Evolutionary conservation across 2,113 vertebrate genomes (phyloP), one percentile per base, ranked within the genome.

Genomic region (Chaenocephalus aceratus): DNA sequence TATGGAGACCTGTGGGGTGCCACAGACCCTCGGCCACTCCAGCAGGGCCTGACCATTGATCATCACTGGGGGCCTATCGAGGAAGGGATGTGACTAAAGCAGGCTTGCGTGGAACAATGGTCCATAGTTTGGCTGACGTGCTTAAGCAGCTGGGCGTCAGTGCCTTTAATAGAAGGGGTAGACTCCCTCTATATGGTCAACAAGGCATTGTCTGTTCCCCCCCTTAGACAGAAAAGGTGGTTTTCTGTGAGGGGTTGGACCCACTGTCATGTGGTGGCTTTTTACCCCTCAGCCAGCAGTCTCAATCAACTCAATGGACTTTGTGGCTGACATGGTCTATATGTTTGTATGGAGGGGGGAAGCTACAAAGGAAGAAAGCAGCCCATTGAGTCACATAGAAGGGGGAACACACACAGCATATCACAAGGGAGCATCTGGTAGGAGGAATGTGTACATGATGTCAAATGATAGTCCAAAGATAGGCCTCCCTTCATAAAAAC

Each of bases 91-190:
- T 93, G 94, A 93, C 93, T 92, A 92, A 94, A 95, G 90, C 90
- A 89, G 91, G 92, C 91, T 91, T 88, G 89, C 79, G 69, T 80
- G 80, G 87, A 92, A 96, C 95, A 96, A 96, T 94, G 92, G 86
- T 70, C 87, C 86, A 93, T 92, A 93, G 94, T 95, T 92, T 93
- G 91, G 92, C 82, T 75, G 92, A 95, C 93, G 88, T 86, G 92
- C 91, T 93, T 90, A 94, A 95, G 94, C 95, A 95, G 95, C 94
- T 95, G 94, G 95, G 92, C 83, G 89, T 94, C 92, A 94, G 83
- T 91, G 87, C 83, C 87, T 90, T 94, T 93, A 94, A 94, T 93
- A 90, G 89, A 88, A 87, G 67, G 88, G 91, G 88, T 87, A 92
- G 90, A 90, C 91, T 92, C 94, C 93, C 91, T 91, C 90, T 88